These are phyloP conservation scores for Valencia hispanica DNA, from an alignment of 2,797 vertebrate genomes.

Conservation along the genomic window DNA sequence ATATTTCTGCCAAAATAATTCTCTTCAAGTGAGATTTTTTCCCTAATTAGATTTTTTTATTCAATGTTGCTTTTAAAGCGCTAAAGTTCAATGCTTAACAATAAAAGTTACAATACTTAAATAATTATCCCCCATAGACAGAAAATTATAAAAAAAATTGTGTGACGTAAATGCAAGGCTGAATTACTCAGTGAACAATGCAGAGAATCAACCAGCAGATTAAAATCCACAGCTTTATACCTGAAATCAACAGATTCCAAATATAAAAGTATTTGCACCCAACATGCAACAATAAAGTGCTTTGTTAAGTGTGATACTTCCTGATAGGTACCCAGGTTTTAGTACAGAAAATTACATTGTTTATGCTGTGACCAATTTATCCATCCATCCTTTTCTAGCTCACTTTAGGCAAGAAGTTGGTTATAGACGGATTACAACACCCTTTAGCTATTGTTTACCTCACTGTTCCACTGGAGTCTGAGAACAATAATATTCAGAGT, in stretches of 20 bases:
- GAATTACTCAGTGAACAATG: not conserved
- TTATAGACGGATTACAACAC: not conserved
- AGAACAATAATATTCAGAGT: not conserved
- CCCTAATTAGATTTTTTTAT: not conserved
- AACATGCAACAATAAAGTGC: not conserved
- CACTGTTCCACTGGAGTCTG: not conserved
- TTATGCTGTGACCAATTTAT: not conserved
- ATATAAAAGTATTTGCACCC: not conserved
- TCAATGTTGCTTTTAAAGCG: not conserved
- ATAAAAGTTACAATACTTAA: not conserved
- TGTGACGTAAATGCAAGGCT: not conserved
- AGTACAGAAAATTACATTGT: not conserved
- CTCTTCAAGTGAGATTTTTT: constrained; percentile 11
- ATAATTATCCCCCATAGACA: not conserved
- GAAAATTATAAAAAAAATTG: not conserved
- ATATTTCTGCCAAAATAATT: not conserved
- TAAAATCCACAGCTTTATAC: not conserved
- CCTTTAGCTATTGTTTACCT: not conserved
- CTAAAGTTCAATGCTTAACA: not conserved
- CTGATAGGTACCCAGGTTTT: not conserved
- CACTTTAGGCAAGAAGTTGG: not conserved
- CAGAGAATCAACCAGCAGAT: not conserved
- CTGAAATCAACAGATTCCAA: not conserved
- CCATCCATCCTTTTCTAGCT: not conserved
- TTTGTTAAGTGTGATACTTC: not conserved